A percentile compares a stretch with the other conserved stretches of the same genome.
Conservation (phyloP, 2,113 vertebrate genomes). For the Erythrocebus patas region DNA sequence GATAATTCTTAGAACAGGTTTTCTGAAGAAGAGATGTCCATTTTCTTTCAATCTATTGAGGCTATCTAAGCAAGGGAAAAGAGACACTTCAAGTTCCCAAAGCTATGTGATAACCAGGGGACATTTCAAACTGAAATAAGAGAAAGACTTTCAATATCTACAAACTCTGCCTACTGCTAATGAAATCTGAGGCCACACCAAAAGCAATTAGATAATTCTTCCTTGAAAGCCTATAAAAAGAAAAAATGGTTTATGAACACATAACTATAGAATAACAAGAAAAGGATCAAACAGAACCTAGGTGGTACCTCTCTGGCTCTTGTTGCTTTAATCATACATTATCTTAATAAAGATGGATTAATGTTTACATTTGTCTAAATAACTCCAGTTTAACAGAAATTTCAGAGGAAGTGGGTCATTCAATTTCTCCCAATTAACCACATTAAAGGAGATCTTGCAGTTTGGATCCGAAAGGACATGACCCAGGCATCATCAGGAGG, state of each 20-base stretch:
- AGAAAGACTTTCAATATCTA: background rate
- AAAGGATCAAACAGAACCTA: background rate
- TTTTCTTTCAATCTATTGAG: background rate
- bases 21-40: background rate
- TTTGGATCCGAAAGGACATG: background rate
- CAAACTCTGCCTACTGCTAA: background rate
- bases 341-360: background rate
- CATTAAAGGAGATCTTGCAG: background rate
- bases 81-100: background rate
- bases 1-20: background rate
- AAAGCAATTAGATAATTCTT: conserved; percentile 1
- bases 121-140: background rate
- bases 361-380: background rate
- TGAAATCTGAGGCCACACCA: background rate
- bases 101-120: background rate
- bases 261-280: background rate
- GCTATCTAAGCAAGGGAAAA: background rate
- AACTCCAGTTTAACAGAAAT: background rate
- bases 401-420: background rate
- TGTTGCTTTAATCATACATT: background rate
- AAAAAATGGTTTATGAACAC: background rate
- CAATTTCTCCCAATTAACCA: background rate
- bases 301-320: background rate
- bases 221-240: background rate
- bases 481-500: too few species aligned